Evolutionary conservation across 1,140 invertebrate genomes (phyloP), one percentile per base, ranked within the genome.

Genomic region (Geopemphigus sp.): DNA sequence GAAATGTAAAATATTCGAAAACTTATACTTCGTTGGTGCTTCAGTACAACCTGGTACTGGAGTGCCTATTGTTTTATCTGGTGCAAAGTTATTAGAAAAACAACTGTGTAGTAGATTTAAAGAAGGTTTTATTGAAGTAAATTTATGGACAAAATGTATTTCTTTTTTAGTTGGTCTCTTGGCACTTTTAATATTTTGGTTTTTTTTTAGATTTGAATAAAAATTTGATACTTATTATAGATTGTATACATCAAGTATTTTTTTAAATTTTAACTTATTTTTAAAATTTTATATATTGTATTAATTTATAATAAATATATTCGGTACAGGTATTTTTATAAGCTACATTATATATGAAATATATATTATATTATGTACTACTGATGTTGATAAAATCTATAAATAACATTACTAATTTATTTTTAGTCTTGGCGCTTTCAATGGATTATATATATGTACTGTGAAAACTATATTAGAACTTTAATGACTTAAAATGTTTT

Each of bases 1-100:
- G n/a, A 57, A 78, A n/a, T 78, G 74, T 29, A 78, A 78, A 78
- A 78, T 78, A 63, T 78, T 78, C 19, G 24, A 78, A 63, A 78
- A 78, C 39, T n/a, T 78, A 3, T 78, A 78, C 22, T 78, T 78
- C 50, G 74, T 78, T 11, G 74, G 74, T 6, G 74, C 74, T 63
- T 78, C 74, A 0, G 74, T 8, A 11, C 74, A 78, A 8, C 74
- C 74, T 10, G 74, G 74, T 4, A 78, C 74, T 29, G 74, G 74
- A 24, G 74, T 78, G 11, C 74, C 74, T 47, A 78, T 78, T 19
- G 57, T 78, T 19, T 54, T 78, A 6, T 78, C 57, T 29, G 74
- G 74, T 1, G 74, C 74, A 11, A 59, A 61, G 29, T 1, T 78
- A 19, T 29, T 78, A 19, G 74, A 78, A 2, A 78, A 63, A 63